Percentiles rank a stretch among this genome's conserved stretches.
Evolutionary conservation across 2,113 vertebrate genomes (phyloP).

Genomic region (Sterrhoptilus dennistouni): DNA sequence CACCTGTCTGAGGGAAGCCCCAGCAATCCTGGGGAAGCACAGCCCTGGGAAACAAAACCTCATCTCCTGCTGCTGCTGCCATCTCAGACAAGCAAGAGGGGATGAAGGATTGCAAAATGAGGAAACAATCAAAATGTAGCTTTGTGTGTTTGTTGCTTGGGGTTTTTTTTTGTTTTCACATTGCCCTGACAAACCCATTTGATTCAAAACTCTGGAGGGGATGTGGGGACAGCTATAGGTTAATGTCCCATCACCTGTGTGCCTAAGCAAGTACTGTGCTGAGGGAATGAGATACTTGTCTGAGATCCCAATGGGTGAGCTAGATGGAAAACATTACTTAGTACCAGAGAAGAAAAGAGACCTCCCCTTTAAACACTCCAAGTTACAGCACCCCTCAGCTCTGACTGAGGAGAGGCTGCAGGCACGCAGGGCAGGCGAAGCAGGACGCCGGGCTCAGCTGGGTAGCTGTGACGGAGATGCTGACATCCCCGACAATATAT

Average conservation of each 20-base stretch:
- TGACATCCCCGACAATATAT: constrained; percentile 47
- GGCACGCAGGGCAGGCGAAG: fast-evolving
- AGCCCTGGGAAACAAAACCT: not conserved
- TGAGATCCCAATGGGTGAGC: not conserved
- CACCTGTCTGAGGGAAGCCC: fast-evolving
- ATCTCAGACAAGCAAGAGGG: not conserved
- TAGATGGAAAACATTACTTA: constrained; percentile 27
- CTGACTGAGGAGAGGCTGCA: not conserved
- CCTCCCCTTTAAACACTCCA: not conserved
- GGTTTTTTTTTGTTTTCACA: not conserved
- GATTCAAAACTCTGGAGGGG: not conserved
- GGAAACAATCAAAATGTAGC: not conserved
- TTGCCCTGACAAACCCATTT: not conserved
- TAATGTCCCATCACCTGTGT: not conserved
- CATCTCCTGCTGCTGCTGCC: not conserved
- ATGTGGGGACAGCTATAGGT: not conserved
- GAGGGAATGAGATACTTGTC: not conserved
- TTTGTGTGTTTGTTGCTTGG: not conserved
- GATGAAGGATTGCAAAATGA: not conserved
- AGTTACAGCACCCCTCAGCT: not conserved
- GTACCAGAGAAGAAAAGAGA: not conserved
- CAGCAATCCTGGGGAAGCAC: fast-evolving
- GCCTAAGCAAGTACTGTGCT: not conserved
- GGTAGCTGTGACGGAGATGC: constrained; percentile 45
- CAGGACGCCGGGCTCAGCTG: not conserved